Evolutionary conservation across 2,113 vertebrate genomes (phyloP).

Genomic region (Globicephala melas): DNA sequence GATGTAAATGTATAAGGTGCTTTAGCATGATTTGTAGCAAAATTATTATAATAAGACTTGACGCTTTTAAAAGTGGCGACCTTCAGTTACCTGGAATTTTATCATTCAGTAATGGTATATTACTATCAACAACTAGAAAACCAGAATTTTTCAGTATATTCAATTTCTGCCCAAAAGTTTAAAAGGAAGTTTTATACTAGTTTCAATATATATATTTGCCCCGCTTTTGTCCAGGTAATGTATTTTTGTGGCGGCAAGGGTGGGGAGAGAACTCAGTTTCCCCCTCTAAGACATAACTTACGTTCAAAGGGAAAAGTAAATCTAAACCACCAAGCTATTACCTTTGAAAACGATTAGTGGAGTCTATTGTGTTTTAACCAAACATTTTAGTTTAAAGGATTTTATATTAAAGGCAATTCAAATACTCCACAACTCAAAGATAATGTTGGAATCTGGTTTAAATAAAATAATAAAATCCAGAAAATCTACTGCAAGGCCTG

Average conservation of each 20-base stretch:
- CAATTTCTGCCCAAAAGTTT: conserved; percentile 23
- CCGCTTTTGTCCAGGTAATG: background rate
- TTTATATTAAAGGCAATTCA: conserved; percentile 78
- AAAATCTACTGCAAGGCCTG: conserved; percentile 58
- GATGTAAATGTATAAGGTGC: background rate
- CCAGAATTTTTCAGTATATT: background rate
- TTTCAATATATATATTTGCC: conserved; percentile 10
- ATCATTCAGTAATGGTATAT: background rate
- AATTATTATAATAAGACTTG: conserved; percentile 15
- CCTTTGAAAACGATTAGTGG: conserved; percentile 73
- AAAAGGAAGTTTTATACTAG: background rate
- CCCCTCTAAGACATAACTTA: conserved; percentile 37
- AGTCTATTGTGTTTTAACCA: conserved; percentile 74
- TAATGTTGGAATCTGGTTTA: conserved; percentile 76
- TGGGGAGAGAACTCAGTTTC: background rate
- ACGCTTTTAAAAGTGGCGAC: background rate
- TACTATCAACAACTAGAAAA: conserved; percentile 24
- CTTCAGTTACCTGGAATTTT: conserved; percentile 19
- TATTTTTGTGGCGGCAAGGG: background rate
- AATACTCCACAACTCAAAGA: conserved; percentile 72
- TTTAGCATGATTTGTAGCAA: background rate
- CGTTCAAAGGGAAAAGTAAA: conserved; percentile 72
- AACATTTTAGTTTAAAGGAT: conserved; percentile 78
- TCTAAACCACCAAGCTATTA: conserved; percentile 68
- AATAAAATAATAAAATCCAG: conserved; percentile 80